These are phyloP conservation scores for Mareca penelope DNA, from an alignment of 2,797 vertebrate species.

Conservation along the genomic window DNA sequence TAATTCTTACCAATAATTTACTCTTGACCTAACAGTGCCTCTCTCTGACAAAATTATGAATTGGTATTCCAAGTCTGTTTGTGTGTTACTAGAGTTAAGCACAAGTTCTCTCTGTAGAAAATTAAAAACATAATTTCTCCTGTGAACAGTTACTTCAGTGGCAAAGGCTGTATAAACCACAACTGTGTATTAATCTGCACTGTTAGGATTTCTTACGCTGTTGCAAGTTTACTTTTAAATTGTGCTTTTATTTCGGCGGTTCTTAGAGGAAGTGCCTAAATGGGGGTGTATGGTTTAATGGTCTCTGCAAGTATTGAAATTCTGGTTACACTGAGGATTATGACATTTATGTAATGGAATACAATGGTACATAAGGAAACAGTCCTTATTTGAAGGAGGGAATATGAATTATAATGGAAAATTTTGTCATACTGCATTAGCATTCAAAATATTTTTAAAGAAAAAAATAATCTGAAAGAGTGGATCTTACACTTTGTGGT, in stretches of 20 bases:
- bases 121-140: not conserved
- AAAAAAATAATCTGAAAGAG: not conserved
- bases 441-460: not conserved
- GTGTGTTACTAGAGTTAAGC: too few relatives aligned
- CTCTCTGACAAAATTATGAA: not conserved
- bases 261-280: not conserved
- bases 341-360: not conserved
- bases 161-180: not conserved
- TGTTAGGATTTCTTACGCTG: not conserved
- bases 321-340: not conserved
- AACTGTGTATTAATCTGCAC: not conserved
- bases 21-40: not conserved
- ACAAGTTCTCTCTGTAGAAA: not conserved
- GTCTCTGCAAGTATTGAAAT: not conserved
- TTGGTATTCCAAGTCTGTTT: not conserved
- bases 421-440: not conserved
- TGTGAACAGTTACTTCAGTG: not conserved
- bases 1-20: not conserved
- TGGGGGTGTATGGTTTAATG: not conserved
- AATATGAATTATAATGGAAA: not conserved
- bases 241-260: not conserved
- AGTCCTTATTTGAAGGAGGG: not conserved
- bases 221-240: not conserved
- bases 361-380: not conserved
- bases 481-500: not conserved